Base-by-base conservation (phyloP, 2,113 vertebrate species). In the Azemiops feae region DNA sequence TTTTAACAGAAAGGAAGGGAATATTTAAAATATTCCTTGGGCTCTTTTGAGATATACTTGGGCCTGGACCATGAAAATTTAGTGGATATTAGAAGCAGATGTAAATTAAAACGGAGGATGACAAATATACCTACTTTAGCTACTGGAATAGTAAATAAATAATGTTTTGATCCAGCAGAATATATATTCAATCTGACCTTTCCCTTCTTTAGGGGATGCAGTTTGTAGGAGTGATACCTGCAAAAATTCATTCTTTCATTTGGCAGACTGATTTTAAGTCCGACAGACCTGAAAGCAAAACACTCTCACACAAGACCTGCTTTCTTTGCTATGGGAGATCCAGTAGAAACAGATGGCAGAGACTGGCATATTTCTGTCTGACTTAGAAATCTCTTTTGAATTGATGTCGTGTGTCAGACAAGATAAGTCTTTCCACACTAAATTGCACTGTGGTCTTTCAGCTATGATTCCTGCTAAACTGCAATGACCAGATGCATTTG, bases 291-390 rank as follows among this genome's bases (percentile, higher is more conserved):
- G 58, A 93, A 94, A 27, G 90, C 54, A 95, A 50, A 90, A 89
- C 88, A 64, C 2, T 81, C 92, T 25, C 0, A 23, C 92, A 95
- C 64, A 93, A 95, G 91, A 96, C 90, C 10, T 91, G 22, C 34
- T 74, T 96, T 94, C 87, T 90, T 92, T 96, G 86, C 43, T 94
- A 88, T 92, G 88, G 81, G 52, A 87, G 30, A 87, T 87, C 54
- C 23, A 87, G 91, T 25, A 96, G 30, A 94, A 81, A 95, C 9
- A 95, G 89, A 95, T 90, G 64, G 95, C 47, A 95, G 57, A 23
- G 52, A 45, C 95, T 95, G 95, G 89, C 93, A 93, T 64, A 52
- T 30, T 92, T 43, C 8, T 57, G 91, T n/a, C 53, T 94, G 69
- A 89, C 43, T 90, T 88, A 85, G 1, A 95, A 94, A n/a, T 64